Base-by-base conservation (phyloP, 2,888 invertebrate species). In the Hypselothyrea guttata region DNA sequence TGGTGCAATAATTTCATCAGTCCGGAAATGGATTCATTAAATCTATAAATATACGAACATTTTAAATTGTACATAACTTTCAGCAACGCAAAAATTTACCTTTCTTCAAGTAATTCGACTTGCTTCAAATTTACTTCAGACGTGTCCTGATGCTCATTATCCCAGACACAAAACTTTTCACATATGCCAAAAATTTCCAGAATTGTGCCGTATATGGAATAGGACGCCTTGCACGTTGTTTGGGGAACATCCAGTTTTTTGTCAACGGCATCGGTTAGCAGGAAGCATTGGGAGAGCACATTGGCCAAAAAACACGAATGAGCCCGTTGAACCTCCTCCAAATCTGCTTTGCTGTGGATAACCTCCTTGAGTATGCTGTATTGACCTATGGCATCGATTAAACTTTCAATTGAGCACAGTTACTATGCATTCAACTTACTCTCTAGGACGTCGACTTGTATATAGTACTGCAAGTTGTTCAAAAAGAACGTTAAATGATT, bases 381-480 rank as follows among this genome's bases (percentile, higher is more conserved):
- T 88, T 96, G 95, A 34, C 88, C 89, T 89, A 34, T 30, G 7
- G 5, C 1, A 28, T 37, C 15, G 4, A 34, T 4, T 7, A 4
- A 12, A n/a, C 22, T 0, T 12, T 7, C n/a, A 7, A 11, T 4
- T 27, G 4, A 15, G 3, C 7, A 9, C 5, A 11, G 2, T 22
- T 2, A 7, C 7, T 7, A 13, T 11, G 52, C 2, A 16, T 34
- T n/a, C 1, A 1, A 60, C 83, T 74, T 69, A 89, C 96, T 95
- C 90, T 97, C 97, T 13, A 98, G 91, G 0, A 97, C 97, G 88
- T 97, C 97, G 0, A 95, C 96, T 92, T 97, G 96, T 65, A 98
- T 91, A 87, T 97, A 98, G 90, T 97, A 97, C 88, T 97, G 97
- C 9, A 98, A 90, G 89, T 97, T 97, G 88, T 97, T 95, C 74